phyloP scores from a whole-genome alignment of 2,888 invertebrate genomes.

The Drosophila formosana region DNA sequence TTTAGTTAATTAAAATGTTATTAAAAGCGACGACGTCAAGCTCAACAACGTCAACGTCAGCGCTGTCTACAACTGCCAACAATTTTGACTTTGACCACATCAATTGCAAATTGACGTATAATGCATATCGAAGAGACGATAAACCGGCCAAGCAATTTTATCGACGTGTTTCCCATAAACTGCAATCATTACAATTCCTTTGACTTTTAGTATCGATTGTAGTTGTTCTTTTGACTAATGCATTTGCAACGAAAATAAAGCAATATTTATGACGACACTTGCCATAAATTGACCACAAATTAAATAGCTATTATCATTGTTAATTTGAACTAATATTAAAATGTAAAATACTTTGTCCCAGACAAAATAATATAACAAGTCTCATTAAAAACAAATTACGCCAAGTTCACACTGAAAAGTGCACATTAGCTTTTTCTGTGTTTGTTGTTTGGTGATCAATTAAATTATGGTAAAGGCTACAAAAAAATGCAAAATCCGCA shows the following conservation, averaged over 20 bases:
- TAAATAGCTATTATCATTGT: not conserved
- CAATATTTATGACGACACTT: not conserved
- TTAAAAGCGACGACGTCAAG: slow-evolving; percentile 46
- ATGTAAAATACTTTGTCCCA: not conserved
- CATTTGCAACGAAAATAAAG: not conserved
- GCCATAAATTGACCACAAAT: not conserved
- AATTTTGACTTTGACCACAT: slow-evolving; percentile 23
- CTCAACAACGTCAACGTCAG: slow-evolving; percentile 28
- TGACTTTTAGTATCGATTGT: too few relatives aligned
- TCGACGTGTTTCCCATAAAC: not conserved
- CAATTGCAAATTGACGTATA: slow-evolving; percentile 21
- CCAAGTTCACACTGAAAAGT: slow-evolving; percentile 1
- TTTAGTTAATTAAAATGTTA: slow-evolving; percentile 69
- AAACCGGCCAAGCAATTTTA: not conserved
- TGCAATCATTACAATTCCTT: not conserved
- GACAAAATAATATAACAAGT: slow-evolving; percentile 11
- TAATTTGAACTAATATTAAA: not conserved
- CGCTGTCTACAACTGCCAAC: slow-evolving; percentile 45
- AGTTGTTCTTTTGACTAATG: not conserved
- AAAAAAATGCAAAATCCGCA: not conserved
- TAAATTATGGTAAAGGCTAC: not conserved
- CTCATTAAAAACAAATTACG: slow-evolving; percentile 38
- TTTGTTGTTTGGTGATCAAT: not conserved
- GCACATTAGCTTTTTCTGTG: not conserved
- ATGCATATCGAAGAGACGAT: not conserved